Evolutionary conservation across 2,888 invertebrate species (phyloP).

Genomic region (Asteroscopus sphinx): DNA sequence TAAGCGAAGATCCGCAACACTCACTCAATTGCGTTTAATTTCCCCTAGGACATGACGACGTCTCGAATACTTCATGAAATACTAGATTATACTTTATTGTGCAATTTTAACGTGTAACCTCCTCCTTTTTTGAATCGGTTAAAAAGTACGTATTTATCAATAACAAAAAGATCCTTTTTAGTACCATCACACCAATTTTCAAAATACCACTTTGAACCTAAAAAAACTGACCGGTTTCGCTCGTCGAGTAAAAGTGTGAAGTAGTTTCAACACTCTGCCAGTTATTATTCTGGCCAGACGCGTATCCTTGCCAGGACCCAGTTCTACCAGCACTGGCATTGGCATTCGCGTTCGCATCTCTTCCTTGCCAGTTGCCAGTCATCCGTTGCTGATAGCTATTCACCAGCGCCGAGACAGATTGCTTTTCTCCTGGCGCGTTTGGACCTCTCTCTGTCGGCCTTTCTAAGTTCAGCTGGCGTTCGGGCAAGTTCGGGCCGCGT

Average conservation of each 20-base stretch:
- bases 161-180: not conserved
- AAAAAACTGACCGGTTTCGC: constrained; percentile 82
- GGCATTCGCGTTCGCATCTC: constrained; percentile 70
- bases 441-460: constrained; percentile 8
- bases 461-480: constrained; percentile 47
- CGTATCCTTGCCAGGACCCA: constrained; percentile 49
- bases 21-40: too few species aligned
- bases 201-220: constrained; percentile 26
- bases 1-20: too few species aligned
- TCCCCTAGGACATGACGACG: too few species aligned
- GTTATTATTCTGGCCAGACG: constrained; percentile 71
- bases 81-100: too few species aligned
- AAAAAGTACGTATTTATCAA: too few species aligned
- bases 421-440: constrained; percentile 64
- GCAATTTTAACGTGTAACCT: too few species aligned
- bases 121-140: too few species aligned
- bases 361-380: constrained; percentile 66
- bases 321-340: too few species aligned
- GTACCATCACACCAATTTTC: constrained; percentile 12
- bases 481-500: constrained; percentile 63
- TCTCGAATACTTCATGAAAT: too few species aligned
- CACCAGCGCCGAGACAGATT: constrained; percentile 80
- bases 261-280: constrained; percentile 77
- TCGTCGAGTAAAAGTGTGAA: constrained; percentile 82
- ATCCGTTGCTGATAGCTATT: constrained; percentile 84